phyloP scores from a whole-genome alignment of 2,113 vertebrate genomes.

The Alectura lathami region DNA sequence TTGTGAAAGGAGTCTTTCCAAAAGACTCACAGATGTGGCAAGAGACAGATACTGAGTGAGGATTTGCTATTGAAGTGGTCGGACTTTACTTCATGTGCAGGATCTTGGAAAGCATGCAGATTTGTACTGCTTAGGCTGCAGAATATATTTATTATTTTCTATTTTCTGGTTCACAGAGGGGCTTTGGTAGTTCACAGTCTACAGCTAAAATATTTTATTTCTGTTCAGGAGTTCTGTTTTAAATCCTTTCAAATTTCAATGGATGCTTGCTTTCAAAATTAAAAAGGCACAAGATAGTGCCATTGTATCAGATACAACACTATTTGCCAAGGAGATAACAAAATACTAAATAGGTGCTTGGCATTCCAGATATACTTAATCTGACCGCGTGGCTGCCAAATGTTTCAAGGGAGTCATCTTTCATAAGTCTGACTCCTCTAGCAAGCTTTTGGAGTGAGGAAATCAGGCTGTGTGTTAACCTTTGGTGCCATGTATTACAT shows the following conservation, averaged over 20 bases:
- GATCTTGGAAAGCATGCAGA: not conserved
- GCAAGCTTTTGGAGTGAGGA: not conserved
- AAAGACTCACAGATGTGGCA: not conserved
- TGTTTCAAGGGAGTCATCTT: slow-evolving; percentile 29
- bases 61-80: not conserved
- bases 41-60: not conserved
- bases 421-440: not conserved
- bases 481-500: not conserved
- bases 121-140: not conserved
- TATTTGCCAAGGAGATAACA: not conserved
- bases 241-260: not conserved
- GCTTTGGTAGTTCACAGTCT: not conserved
- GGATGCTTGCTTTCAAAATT: not conserved
- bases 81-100: not conserved
- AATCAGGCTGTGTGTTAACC: not conserved
- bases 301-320: not conserved
- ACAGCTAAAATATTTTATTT: not conserved
- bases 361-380: slow-evolving; percentile 20
- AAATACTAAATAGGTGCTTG: slow-evolving; percentile 28
- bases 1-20: not conserved
- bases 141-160: not conserved
- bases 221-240: not conserved
- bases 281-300: not conserved
- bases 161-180: not conserved
- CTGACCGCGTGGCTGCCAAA: not conserved